These are phyloP conservation scores for Corynorhinus townsendii DNA, from an alignment of 2,113 vertebrate species.

Conservation along the genomic window DNA sequence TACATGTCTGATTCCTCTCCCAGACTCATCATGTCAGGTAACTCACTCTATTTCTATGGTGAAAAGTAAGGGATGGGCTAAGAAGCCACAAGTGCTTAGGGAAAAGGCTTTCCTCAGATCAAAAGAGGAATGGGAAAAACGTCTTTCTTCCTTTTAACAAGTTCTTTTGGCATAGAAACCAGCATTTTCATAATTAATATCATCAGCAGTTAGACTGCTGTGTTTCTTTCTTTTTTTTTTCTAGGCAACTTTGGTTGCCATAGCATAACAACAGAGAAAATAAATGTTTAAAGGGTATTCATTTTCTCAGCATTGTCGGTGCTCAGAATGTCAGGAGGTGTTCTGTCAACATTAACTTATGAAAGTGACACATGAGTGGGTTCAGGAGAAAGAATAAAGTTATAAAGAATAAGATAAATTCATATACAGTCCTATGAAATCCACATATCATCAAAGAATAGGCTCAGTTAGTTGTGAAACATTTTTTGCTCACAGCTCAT, in stretches of 20 bases:
- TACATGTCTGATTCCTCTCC: background rate
- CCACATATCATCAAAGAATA: background rate
- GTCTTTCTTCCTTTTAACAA: background rate
- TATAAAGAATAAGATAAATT: background rate
- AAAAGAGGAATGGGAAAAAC: background rate
- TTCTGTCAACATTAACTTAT: background rate
- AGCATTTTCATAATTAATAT: slow-evolving; percentile 9
- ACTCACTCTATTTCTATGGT: background rate
- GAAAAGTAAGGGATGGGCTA: background rate
- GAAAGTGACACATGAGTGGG: background rate
- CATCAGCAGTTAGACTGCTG: background rate
- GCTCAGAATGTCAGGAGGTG: background rate
- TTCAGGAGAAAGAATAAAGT: background rate
- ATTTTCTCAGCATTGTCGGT: background rate
- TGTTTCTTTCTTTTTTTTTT: background rate
- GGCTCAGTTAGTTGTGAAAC: background rate
- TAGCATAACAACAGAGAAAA: background rate
- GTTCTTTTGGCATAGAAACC: background rate
- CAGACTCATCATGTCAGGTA: background rate
- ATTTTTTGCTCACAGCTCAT: background rate
- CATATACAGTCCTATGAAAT: background rate
- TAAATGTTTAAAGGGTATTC: background rate
- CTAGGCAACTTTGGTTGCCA: background rate
- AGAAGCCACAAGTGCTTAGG: background rate
- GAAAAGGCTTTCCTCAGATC: background rate